Conservation (phyloP, 2,888 invertebrate genomes). For the Trissoscelio sp. region DNA sequence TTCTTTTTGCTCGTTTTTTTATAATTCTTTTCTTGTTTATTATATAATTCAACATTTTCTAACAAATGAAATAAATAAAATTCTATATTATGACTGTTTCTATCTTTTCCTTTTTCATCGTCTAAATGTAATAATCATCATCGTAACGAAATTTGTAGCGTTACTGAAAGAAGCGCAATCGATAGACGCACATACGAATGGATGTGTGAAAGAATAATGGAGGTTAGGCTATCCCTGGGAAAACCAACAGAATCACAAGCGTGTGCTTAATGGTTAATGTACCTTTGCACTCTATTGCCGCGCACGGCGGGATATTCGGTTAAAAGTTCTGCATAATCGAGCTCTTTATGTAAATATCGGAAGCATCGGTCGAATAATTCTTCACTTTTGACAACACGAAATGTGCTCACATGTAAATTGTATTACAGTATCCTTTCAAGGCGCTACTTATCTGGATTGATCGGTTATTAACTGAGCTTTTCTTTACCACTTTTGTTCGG, state of each 20-base stretch:
- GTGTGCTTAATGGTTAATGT: slow-evolving; percentile 58
- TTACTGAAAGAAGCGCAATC: slow-evolving; percentile 28
- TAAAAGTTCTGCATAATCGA: slow-evolving; percentile 60
- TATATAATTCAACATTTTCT: too few species aligned
- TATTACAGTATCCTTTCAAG: slow-evolving; percentile 19
- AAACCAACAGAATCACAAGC: slow-evolving; percentile 57
- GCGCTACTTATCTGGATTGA: neutral
- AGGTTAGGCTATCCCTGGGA: slow-evolving; percentile 55
- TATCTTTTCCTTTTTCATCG: neutral
- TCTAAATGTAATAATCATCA: slow-evolving; percentile 25
- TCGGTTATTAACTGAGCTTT: neutral
- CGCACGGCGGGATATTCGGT: slow-evolving; percentile 35
- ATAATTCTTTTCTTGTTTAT: too few species aligned
- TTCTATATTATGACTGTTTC: too few species aligned
- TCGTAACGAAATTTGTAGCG: slow-evolving; percentile 21
- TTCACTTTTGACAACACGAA: slow-evolving; percentile 45
- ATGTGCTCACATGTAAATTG: slow-evolving; percentile 29
- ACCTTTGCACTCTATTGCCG: slow-evolving; percentile 49
- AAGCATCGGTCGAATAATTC: slow-evolving; percentile 39
- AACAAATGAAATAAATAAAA: too few species aligned
- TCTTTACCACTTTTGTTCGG: too few species aligned
- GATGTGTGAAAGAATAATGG: slow-evolving; percentile 60
- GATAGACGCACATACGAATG: slow-evolving; percentile 48
- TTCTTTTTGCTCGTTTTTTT: too few species aligned
- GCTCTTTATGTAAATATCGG: slow-evolving; percentile 58